Conservation (phyloP, 2,113 vertebrate species). For the Pagrus major region DNA sequence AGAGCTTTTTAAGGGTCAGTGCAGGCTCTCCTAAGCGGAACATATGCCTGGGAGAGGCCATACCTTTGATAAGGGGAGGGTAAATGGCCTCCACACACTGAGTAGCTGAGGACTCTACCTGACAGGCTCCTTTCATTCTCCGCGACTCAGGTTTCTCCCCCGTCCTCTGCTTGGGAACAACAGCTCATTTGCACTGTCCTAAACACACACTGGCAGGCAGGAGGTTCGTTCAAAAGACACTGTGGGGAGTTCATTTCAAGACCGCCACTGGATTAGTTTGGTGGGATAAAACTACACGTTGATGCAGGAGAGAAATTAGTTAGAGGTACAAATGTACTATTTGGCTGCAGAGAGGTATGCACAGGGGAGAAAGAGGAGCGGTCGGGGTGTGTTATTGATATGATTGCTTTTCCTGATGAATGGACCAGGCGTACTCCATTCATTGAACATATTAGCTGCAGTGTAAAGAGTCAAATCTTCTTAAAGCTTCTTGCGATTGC, state of each 20-base stretch:
- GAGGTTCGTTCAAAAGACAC: constrained; percentile 54
- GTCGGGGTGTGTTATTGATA: constrained; percentile 34
- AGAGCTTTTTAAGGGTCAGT: constrained; percentile 87
- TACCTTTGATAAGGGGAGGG: constrained; percentile 84
- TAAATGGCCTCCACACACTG: constrained; percentile 80
- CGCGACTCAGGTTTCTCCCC: constrained; percentile 81
- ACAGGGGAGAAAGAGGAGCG: constrained; percentile 29
- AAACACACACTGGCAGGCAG: constrained; percentile 55
- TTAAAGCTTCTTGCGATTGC: neutral
- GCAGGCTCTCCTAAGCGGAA: constrained; percentile 86
- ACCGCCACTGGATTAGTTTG: constrained; percentile 20
- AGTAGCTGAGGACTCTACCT: constrained; percentile 79
- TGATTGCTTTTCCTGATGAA: constrained; percentile 52
- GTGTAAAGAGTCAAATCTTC: neutral
- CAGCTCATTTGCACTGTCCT: constrained; percentile 78
- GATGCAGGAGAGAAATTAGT: constrained; percentile 41
- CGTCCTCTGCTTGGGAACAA: constrained; percentile 76
- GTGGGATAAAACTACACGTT: constrained; percentile 20
- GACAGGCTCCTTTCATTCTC: constrained; percentile 86
- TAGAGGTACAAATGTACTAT: constrained; percentile 30
- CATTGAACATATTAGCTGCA: neutral
- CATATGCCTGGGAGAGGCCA: constrained; percentile 83
- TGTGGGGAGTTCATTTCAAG: constrained; percentile 42
- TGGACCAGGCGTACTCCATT: neutral
- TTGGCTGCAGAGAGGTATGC: neutral